These are phyloP conservation scores for Holothuria glaberrima DNA, from an alignment of 35 echinoderm and acorn worm genomes.

Conservation along the genomic window DNA sequence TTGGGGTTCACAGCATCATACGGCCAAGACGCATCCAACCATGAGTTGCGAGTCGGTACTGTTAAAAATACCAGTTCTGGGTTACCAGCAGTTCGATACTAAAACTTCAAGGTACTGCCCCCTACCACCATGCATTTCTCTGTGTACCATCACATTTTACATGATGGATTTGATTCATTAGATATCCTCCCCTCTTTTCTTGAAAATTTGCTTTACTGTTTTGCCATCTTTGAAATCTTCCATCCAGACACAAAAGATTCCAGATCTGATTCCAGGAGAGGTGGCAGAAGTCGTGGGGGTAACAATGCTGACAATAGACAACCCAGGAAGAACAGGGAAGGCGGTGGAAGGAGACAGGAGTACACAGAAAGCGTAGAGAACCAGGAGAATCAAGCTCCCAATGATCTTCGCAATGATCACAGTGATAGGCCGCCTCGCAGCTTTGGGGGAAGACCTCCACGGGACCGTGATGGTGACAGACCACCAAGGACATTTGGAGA, in stretches of 20 bases:
- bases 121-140: no score
- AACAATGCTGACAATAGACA: constrained; percentile 51
- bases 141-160: no score
- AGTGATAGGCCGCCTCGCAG: constrained; percentile 51
- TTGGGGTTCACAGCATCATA: no score
- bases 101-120: no score
- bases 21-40: no score
- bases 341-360: constrained; percentile 70
- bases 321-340: constrained; percentile 35
- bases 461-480: constrained; percentile 43
- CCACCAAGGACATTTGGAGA: constrained; percentile 57
- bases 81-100: no score
- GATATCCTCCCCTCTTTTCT: no score
- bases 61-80: no score
- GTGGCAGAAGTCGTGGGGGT: constrained; percentile 56
- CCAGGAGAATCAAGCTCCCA: constrained; percentile 86
- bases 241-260: constrained; percentile 44
- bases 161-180: no score
- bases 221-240: neutral
- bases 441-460: constrained; percentile 12
- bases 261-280: constrained; percentile 65
- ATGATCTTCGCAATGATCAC: constrained; percentile 64
- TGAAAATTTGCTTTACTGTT: no score
- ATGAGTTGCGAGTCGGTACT: no score
- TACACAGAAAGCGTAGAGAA: constrained; percentile 74